Evolutionary conservation across 2,888 invertebrate genomes (phyloP), one percentile per base, ranked within the genome.

Genomic region (Acronicta leporina): DNA sequence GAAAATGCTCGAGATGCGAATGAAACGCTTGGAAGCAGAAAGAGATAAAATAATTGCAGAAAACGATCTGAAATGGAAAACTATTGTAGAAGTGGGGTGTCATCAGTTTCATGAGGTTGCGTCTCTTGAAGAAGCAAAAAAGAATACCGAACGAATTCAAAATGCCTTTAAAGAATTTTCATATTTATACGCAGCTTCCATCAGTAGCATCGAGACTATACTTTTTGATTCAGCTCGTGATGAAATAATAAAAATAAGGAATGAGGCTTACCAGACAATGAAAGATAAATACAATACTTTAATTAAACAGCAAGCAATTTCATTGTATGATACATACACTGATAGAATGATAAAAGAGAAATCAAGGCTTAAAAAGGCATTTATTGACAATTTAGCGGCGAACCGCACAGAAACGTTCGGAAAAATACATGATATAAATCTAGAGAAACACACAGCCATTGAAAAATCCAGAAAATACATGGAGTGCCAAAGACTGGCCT

Each of bases 401-500:
- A 43, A 72, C n/a, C 82, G 83, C 42, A 76, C 68, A 0, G 57
- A 52, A 3, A 73, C 83, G 67, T 70, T 72, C 10, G 67, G 80
- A 20, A 72, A 77, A 62, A 46, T 92, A 49, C 92, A 92, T 55
- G 90, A 92, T 51, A 81, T 91, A 13, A 89, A 89, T 40, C 59
- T 89, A 2, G 92, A 94, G 56, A 94, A 92, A 77, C 90, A 91
- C 67, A 50, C 83, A n/a, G 85, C 85, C 11, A 75, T 92, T 54
- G 92, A 92, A 66, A 92, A 90, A 50, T 49, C 89, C 10, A 79
- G 92, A 58, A 75, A 87, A 41, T 75, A 87, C 15, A 73, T 89
- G 5, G 88, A 92, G 77, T 90, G 88, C 68, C 89, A 89, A 76
- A 92, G 89, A 50, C 77, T 92, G 15, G 93, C 92, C 9, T 93